Conservation (phyloP, 1,140 invertebrate genomes). For the Dreissena polymorpha region DNA sequence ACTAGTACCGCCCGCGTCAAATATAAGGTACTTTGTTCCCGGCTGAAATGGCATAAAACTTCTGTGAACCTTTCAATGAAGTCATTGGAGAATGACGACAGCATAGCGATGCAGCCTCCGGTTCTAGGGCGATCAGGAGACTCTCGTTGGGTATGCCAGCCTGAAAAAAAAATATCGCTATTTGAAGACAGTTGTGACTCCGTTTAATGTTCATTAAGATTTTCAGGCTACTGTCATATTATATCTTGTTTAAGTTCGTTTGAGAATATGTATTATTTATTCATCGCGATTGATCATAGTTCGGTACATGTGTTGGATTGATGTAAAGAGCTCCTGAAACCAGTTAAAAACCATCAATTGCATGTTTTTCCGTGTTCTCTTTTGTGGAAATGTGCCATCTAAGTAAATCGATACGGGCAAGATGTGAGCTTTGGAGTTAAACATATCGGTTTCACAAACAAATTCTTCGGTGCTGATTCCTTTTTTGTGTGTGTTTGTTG, state of each 20-base stretch:
- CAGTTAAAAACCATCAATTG: too few relatives aligned
- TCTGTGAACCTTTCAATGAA: neutral
- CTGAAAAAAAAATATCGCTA: slow-evolving; percentile 9
- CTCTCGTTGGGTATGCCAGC: slow-evolving; percentile 37
- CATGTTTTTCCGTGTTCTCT: too few relatives aligned
- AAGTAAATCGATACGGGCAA: too few relatives aligned
- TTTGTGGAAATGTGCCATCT: too few relatives aligned
- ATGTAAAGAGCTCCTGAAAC: neutral
- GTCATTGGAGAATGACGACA: slow-evolving; percentile 39
- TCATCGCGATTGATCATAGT: neutral
- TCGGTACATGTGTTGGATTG: neutral
- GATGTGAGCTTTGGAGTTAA: too few relatives aligned
- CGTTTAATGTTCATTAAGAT: too few relatives aligned
- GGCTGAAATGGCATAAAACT: slow-evolving; percentile 18
- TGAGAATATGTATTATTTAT: neutral
- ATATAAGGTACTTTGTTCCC: slow-evolving; percentile 37
- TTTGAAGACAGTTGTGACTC: neutral
- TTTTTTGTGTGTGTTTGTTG: neutral
- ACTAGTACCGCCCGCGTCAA: slow-evolving; percentile 52
- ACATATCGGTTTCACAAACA: too few relatives aligned
- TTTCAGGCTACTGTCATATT: neutral
- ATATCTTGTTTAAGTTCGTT: neutral
- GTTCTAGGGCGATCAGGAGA: slow-evolving; percentile 50
- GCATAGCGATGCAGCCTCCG: slow-evolving; percentile 53
- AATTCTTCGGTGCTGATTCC: too few relatives aligned